A percentile compares a stretch with the other conserved stretches of the same genome.
phyloP scores from a whole-genome alignment of 2,888 invertebrate species.

The Nomada goodeniana region DNA sequence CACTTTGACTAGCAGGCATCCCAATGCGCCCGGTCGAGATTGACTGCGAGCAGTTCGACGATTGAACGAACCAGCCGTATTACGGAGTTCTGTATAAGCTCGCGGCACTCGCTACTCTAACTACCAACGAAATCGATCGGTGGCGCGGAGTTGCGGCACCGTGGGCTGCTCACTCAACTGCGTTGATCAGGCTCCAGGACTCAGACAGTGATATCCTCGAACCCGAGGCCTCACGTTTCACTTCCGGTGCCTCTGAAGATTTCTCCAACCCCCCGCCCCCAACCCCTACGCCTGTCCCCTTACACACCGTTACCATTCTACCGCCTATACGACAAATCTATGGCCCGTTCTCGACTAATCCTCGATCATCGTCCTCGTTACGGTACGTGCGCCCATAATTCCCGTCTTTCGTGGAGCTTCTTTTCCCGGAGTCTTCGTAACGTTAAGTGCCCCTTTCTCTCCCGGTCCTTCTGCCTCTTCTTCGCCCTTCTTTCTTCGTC shows the following conservation, averaged over 20 bases:
- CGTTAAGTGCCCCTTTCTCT: not conserved
- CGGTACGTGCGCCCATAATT: constrained; percentile 56
- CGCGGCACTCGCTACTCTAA: constrained; percentile 29
- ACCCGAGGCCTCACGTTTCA: constrained; percentile 14
- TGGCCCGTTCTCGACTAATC: constrained; percentile 53
- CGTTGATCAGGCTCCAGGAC: constrained; percentile 71
- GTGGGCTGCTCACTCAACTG: constrained; percentile 66
- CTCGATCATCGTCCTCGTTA: constrained; percentile 45
- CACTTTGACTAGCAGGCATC: constrained; percentile 70
- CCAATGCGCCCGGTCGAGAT: constrained; percentile 55
- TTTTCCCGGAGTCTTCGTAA: constrained; percentile 35
- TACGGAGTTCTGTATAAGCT: constrained; percentile 61
- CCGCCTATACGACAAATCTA: constrained; percentile 16
- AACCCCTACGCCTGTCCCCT: not conserved
- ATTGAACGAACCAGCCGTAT: constrained; percentile 60
- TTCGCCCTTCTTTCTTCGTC: not conserved
- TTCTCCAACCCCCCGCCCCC: not conserved
- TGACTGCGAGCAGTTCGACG: constrained; percentile 62
- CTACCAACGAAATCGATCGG: constrained; percentile 31
- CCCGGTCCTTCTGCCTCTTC: not conserved
- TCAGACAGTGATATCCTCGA: constrained; percentile 66
- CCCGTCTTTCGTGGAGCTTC: constrained; percentile 54
- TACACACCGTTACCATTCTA: not conserved
- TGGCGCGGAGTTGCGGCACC: constrained; percentile 49
- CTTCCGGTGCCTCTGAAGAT: constrained; percentile 25